phyloP scores from a whole-genome alignment of 2,888 invertebrate species.

The Drosophila suboccidentalis region DNA sequence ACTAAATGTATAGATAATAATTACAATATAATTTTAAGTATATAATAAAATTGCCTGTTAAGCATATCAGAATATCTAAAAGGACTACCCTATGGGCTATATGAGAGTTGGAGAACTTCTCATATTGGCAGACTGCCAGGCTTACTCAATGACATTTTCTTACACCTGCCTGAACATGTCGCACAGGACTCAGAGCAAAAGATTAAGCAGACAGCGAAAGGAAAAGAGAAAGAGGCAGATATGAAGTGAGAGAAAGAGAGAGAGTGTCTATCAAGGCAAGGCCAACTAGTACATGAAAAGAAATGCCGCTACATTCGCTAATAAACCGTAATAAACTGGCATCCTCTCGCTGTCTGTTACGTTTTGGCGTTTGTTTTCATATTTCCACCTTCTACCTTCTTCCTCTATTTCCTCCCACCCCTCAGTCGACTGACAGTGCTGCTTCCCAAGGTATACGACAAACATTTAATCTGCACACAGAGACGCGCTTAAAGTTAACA shows the following conservation, averaged over 20 bases:
- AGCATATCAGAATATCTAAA: slow-evolving; percentile 1
- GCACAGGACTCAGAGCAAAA: slow-evolving; percentile 2
- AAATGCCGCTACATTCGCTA: slow-evolving; percentile 62
- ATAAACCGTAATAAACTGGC: slow-evolving; percentile 78
- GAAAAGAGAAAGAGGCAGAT: neutral
- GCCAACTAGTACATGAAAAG: slow-evolving; percentile 59
- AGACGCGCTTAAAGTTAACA: slow-evolving; percentile 67
- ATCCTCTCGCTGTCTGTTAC: slow-evolving; percentile 61
- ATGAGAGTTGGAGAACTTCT: slow-evolving; percentile 6
- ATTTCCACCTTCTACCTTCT: slow-evolving; percentile 10
- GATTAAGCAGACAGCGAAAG: neutral
- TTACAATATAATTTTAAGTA: slow-evolving; percentile 3
- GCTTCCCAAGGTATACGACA: slow-evolving; percentile 59
- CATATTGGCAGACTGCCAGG: slow-evolving; percentile 46
- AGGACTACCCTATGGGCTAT: slow-evolving; percentile 1
- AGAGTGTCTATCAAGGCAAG: slow-evolving; percentile 35
- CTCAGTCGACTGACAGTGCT: neutral
- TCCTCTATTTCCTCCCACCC: neutral
- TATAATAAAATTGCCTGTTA: neutral
- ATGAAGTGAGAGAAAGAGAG: neutral
- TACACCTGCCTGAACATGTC: slow-evolving; percentile 26
- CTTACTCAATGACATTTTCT: slow-evolving; percentile 34
- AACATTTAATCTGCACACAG: slow-evolving; percentile 78
- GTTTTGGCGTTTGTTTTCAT: slow-evolving; percentile 45
- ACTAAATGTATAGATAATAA: neutral